Percentiles rank a stretch among this genome's conserved stretches.
Evolutionary conservation across 1,140 invertebrate species (phyloP).

Genomic region (Palaemon carinicauda): DNA sequence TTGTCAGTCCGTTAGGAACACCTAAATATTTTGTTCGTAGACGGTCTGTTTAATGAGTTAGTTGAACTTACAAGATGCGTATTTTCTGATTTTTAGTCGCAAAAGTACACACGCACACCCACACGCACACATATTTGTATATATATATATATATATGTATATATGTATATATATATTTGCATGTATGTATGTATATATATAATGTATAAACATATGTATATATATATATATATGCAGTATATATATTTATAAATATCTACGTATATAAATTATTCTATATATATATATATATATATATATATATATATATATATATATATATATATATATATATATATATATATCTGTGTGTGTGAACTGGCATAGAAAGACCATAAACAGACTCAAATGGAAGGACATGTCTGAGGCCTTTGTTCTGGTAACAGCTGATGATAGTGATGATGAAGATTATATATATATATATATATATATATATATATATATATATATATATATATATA

Average conservation of each 20-base stretch:
- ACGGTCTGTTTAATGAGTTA: not conserved
- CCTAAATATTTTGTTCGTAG: too few species aligned
- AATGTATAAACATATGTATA: not conserved
- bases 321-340: not conserved
- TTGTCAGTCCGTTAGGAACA: too few species aligned
- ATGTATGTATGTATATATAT: not conserved
- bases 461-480: constrained; percentile 2
- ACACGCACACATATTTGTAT: too few species aligned
- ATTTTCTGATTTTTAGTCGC: too few species aligned
- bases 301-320: not conserved
- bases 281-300: not conserved
- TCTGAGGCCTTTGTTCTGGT: too few species aligned
- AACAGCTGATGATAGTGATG: too few species aligned
- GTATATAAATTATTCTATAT: not conserved
- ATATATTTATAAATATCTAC: too few species aligned
- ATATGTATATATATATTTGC: not conserved
- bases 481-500: constrained; percentile 2
- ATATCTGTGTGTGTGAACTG: not conserved
- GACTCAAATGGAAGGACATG: too few species aligned
- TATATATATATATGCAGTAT: not conserved
- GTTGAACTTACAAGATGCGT: not conserved
- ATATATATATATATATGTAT: not conserved
- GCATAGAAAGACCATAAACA: too few species aligned
- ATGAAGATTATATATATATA: constrained; percentile 2
- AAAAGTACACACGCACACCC: too few species aligned